These are phyloP conservation scores for Champsocephalus esox DNA, from an alignment of 2,797 vertebrate species.

Conservation along the genomic window DNA sequence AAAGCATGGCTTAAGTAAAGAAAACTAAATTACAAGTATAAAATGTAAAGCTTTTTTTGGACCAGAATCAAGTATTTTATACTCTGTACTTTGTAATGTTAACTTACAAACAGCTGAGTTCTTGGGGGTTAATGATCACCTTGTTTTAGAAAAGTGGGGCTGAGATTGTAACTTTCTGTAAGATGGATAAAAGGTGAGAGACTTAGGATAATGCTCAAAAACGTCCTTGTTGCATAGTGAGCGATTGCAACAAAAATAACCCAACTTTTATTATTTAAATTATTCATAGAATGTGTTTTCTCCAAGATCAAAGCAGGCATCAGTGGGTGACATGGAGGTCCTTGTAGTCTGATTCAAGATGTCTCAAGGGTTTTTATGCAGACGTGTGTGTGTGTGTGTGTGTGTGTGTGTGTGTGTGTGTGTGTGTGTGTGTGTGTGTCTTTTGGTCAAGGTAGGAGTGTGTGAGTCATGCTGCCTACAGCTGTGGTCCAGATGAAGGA, in stretches of 20 bases:
- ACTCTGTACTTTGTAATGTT: background rate
- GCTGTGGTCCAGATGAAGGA: constrained; percentile 86
- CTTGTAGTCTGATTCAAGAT: constrained; percentile 37
- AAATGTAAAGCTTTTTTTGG: constrained; percentile 17
- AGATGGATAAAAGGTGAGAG: background rate
- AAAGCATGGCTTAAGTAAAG: constrained; percentile 28
- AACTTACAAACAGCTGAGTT: no score
- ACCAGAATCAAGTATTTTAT: constrained; percentile 7
- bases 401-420: constrained; percentile 13
- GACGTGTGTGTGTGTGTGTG: background rate
- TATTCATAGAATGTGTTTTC: background rate
- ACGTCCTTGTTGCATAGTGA: background rate
- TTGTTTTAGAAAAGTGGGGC: background rate
- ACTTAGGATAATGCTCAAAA: background rate
- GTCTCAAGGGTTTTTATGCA: constrained; percentile 22
- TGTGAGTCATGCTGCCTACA: constrained; percentile 82
- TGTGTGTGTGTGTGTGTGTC: constrained; percentile 29
- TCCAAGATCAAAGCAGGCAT: constrained; percentile 32
- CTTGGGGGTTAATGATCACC: background rate
- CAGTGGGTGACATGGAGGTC: constrained; percentile 29
- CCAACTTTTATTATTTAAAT: background rate
- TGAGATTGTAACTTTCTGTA: background rate
- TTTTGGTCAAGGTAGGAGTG: constrained; percentile 82
- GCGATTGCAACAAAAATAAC: background rate
- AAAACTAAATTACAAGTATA: constrained; percentile 17